Evolutionary conservation across 1,140 invertebrate genomes (phyloP), one percentile per base, ranked within the genome.

Genomic region (Cepaea nemoralis): DNA sequence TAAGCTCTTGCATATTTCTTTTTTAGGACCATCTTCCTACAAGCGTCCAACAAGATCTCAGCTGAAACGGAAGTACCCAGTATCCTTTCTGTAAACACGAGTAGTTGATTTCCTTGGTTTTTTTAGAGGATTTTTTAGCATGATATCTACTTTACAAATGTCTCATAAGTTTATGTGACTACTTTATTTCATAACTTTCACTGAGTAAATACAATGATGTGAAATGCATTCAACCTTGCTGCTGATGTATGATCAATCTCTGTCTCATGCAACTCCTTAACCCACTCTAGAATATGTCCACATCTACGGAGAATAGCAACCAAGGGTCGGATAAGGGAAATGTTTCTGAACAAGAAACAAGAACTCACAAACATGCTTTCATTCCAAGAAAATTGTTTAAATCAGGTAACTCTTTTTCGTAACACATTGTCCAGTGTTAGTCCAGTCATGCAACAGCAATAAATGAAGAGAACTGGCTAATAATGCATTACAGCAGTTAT

Each of bases 21-120:
- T 80, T 85, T 66, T 80, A 86, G 85, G 85, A 70, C 85, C 85
- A 81, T 84, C 85, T 63, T 85, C 85, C 33, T 80, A 31, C 55
- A 75, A 80, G 16, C 67, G 84, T 19, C 85, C 84, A 69, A 67
- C 66, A n/a, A 83, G 70, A 80, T 84, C 84, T 33, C 31, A 45
- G 27, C 70, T 86, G 37, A 86, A 86, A 80, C 77, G 85, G 80
- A 86, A 83, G 79, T 86, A 84, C 82, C 67, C 78, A 45, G 81
- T 86, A 85, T 86, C 85, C 83, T 86, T 85, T 50, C 24, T 69
- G 33, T 27, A 75, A 45, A 39, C n/a, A n/a, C n/a, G n/a, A n/a
- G n/a, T n/a, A n/a, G n/a, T n/a, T n/a, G n/a, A n/a, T n/a, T n/a
- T n/a, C n/a, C n/a, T n/a, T n/a, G n/a, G n/a, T n/a, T n/a, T n/a